Evolutionary conservation across 2,888 invertebrate genomes (phyloP), one percentile per base, ranked within the genome.

Genomic region (Mythimna loreyi): DNA sequence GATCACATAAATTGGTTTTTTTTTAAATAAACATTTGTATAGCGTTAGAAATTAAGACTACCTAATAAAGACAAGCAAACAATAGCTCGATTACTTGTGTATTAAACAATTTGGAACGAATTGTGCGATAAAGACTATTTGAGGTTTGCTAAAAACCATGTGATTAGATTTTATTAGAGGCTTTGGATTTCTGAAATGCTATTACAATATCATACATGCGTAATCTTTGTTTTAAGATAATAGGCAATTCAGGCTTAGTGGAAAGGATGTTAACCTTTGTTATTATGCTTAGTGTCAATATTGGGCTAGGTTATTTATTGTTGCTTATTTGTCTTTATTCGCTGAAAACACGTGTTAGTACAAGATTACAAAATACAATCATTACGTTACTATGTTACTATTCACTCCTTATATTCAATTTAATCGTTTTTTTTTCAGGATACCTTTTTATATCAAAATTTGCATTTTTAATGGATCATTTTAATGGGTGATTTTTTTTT

Each of bases 81-180:
- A 52, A 52, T 28, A 52, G 9, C 30, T 52, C 9, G 28, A 28
- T 52, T 19, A 4, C 19, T n/a, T 52, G 9, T 30, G n/a, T 13
- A 25, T 50, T 50, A 11, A 5, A 25, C 9, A 28, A 9, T 52
- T 3, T 52, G n/a, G 2, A 23, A 47, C 8, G 53, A 69, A 59
- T 60, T 25, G 43, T 28, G 11, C 23, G 21, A 57, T 67, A 70
- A 57, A 16, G 55, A 0, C 1, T 13, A 11, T 69, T n/a, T 6
- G 16, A 45, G 19, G 9, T 21, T 28, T 45, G 9, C 25, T 70
- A 7, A 25, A 43, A 8, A n/a, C 30, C 25, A 25, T 3, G 23
- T n/a, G 4, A 25, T 16, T n/a, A 16, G 25, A 16, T 30, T 25
- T 43, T 68, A 68, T 30, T 23, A 30, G 0, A 40, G 23, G 30